Evolutionary conservation across 2,888 invertebrate genomes (phyloP), one percentile per base, ranked within the genome.

Genomic region (Cephus pygmeus): DNA sequence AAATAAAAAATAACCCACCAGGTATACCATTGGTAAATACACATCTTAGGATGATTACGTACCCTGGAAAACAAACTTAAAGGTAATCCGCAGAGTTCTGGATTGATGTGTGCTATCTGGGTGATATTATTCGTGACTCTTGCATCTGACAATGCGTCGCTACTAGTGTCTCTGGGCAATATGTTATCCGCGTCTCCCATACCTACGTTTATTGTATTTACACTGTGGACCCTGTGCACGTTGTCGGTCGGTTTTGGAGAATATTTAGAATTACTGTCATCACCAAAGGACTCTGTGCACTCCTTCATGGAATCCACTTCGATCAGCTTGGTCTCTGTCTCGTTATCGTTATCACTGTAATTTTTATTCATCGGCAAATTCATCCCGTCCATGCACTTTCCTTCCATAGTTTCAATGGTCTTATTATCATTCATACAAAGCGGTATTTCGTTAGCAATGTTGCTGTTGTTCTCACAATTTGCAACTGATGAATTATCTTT

Each of bases 41-140:
- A 73, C 15, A 73, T 35, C 34, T 30, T 4, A 71, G 33, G 69
- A 73, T 33, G 33, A 2, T 15, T 69, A 40, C 77, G 71, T 89
- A 94, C 94, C 92, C 97, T 96, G 68, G 96, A 95, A 92, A 98
- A 98, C 78, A 98, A 93, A 74, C 95, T 94, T 68, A 99, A 92
- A 0, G 99, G 99, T 85, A 98, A 95, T 15, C 98, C 98, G 91
- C 97, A 98, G 76, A 95, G 94, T 87, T 95, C 92, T 77, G 94
- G 93, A 89, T 94, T 94, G 78, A 96, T 92, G 85, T 95, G 95
- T 40, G 95, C 94, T 71, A 94, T 92, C 82, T 92, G 92, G 0
- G 93, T 94, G 87, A 96, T 92, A 87, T 93, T 95, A 81, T 94
- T 94, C 71, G 95, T 92, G 34, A 93, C 90, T 68, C 91, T 91